These are phyloP conservation scores for Epirrhoe tristata DNA, from an alignment of 2,888 invertebrate species.

Conservation along the genomic window DNA sequence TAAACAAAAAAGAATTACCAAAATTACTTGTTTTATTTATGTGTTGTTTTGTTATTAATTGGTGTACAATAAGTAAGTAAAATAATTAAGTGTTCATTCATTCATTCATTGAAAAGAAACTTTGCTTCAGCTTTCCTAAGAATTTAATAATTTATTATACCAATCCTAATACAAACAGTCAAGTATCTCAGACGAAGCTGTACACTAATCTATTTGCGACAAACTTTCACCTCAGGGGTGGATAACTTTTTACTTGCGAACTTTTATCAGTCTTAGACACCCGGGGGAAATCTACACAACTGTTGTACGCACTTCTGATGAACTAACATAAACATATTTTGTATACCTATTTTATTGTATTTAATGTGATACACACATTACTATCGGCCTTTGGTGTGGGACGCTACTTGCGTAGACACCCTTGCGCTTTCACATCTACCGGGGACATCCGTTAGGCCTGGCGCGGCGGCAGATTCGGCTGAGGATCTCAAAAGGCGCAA, in stretches of 20 bases:
- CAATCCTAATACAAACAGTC: background rate
- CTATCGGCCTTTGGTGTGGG: background rate
- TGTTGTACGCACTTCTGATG: conserved; percentile 51
- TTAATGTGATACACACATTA: background rate
- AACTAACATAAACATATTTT: conserved; percentile 39
- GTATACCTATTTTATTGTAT: conserved; percentile 8
- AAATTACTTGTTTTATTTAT: no score
- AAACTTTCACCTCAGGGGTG: conserved; percentile 59
- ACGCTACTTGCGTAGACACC: no score
- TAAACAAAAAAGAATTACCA: no score
- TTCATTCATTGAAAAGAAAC: no score
- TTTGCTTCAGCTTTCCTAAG: background rate
- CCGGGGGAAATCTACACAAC: conserved; percentile 68
- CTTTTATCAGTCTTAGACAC: conserved; percentile 66
- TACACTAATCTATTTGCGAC: conserved; percentile 67
- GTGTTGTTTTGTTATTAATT: no score
- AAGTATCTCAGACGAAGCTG: conserved; percentile 44
- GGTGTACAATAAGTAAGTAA: no score
- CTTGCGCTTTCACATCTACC: no score
- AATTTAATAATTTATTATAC: background rate
- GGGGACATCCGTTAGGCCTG: no score
- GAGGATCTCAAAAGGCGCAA: no score
- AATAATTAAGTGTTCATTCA: no score
- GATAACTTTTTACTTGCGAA: conserved; percentile 65
- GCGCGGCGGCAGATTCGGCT: no score